phyloP scores from a whole-genome alignment of 2,113 vertebrate species.

The Australoheros scitulus region DNA sequence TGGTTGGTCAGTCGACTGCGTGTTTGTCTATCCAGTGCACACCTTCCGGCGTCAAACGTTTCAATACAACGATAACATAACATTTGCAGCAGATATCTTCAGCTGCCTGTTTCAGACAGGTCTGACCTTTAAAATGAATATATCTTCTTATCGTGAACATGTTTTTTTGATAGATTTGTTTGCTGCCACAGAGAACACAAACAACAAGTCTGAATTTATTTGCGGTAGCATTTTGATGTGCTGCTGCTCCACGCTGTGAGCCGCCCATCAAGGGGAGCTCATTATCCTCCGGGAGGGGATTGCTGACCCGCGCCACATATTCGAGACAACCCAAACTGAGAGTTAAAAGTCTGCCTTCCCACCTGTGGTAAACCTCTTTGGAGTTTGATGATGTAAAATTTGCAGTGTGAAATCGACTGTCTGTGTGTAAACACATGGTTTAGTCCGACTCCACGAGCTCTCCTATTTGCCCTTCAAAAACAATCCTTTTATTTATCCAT shows the following conservation, averaged over 20 bases:
- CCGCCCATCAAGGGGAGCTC: conserved; percentile 24
- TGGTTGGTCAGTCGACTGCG: neutral
- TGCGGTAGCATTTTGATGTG: conserved; percentile 39
- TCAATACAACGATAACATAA: conserved; percentile 34
- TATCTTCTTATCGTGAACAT: conserved; percentile 35
- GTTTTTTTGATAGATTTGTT: conserved; percentile 33
- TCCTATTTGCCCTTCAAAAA: neutral
- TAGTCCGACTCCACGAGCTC: neutral
- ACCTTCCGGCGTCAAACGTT: neutral
- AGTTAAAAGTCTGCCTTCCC: conserved; percentile 17
- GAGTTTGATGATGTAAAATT: conserved; percentile 9
- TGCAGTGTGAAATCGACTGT: conserved; percentile 4
- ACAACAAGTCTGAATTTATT: conserved; percentile 15
- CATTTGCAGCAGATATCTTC: conserved; percentile 46
- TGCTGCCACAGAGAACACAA: conserved; percentile 20
- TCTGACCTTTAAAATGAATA: conserved; percentile 55
- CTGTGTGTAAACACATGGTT: neutral
- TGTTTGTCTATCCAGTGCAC: conserved; percentile 9
- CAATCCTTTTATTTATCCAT: neutral
- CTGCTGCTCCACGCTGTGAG: neutral
- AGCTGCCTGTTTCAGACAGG: conserved; percentile 18
- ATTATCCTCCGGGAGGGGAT: conserved; percentile 22
- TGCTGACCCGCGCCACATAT: conserved; percentile 1
- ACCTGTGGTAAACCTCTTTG: conserved; percentile 32
- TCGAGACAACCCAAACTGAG: neutral